A percentile compares a stretch with the other conserved stretches of the same genome.
Conservation (phyloP, 2,797 vertebrate genomes). For the Neomorphus geoffroyi region DNA sequence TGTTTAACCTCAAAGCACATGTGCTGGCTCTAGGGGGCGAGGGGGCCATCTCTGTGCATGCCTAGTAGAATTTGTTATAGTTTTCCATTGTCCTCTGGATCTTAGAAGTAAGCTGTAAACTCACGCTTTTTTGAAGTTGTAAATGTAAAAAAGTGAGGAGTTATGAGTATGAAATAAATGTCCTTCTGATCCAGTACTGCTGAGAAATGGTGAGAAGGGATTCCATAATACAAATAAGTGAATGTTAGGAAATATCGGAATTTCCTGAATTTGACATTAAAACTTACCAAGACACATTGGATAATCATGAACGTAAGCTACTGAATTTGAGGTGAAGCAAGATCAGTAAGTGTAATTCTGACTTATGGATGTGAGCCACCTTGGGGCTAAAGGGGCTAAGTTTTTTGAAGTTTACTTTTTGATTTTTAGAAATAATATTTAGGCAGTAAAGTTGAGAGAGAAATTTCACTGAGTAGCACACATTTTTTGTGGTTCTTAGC, state of each 20-base stretch:
- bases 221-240: background rate
- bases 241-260: constrained; percentile 6
- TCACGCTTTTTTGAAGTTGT: background rate
- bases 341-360: constrained; percentile 11
- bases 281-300: background rate
- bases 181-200: background rate
- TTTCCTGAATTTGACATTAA: background rate
- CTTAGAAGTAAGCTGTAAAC: background rate
- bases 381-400: background rate
- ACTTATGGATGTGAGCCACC: background rate
- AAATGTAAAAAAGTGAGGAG: background rate
- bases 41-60: background rate
- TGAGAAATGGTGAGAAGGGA: background rate
- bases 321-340: constrained; percentile 35
- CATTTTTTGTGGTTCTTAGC: background rate
- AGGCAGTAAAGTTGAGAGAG: background rate
- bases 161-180: background rate
- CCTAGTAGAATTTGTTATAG: background rate
- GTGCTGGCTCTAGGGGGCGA: background rate
- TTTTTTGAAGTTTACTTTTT: constrained; percentile 9
- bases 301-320: background rate
- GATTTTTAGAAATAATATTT: constrained; percentile 50
- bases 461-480: background rate
- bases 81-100: background rate
- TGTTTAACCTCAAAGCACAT: background rate